Base-by-base conservation (phyloP, 2,888 invertebrate species). In the Xestoiulus laeticollis region DNA sequence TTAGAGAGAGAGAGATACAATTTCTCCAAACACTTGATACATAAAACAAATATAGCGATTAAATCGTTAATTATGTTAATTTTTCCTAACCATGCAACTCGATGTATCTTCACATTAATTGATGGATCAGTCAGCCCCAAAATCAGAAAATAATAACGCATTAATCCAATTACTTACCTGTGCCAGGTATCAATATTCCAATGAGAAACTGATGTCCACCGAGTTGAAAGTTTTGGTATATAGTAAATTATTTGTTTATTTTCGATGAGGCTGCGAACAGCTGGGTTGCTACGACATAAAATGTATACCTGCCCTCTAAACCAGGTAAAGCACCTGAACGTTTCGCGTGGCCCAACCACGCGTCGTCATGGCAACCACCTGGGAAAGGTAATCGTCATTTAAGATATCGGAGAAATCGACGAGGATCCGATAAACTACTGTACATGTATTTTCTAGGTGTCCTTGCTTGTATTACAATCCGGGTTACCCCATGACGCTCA, bases 281-380 rank as follows among this genome's bases (percentile, higher is more conserved):
- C 68, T 68, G 68, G 22, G 68, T 68, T 68, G 68, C 68, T 68
- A 68, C 68, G 68, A 68, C n/a, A 68, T 68, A 22, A 68, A 68
- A 68, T 68, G 68, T 68, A 5, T 68, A 68, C 68, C 68, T 22
- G 68, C 68, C 68, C 26, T 26, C 68, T 6, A 22, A 68, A 68
- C 68, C 68, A 68, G 68, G 68, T 68, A 68, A 26, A 10, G 68
- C 68, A 68, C 68, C 68, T 26, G 68, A 68, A 12, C 26, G 68
- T 26, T 48, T 68, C 68, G 68, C 68, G 26, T 68, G 68, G 68
- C 68, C 68, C 26, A 68, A 68, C 68, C 68, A 68, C 68, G 68
- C 68, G 68, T 68, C 68, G 68, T 26, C 26, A 68, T 68, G 68
- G 68, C 68, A 68, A 68, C 68, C 22, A 68, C 68, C 68, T 68